A percentile compares a stretch with the other conserved stretches of the same genome.
Conservation (phyloP, 2,797 vertebrate genomes). For the Artibeus jamaicensis region DNA sequence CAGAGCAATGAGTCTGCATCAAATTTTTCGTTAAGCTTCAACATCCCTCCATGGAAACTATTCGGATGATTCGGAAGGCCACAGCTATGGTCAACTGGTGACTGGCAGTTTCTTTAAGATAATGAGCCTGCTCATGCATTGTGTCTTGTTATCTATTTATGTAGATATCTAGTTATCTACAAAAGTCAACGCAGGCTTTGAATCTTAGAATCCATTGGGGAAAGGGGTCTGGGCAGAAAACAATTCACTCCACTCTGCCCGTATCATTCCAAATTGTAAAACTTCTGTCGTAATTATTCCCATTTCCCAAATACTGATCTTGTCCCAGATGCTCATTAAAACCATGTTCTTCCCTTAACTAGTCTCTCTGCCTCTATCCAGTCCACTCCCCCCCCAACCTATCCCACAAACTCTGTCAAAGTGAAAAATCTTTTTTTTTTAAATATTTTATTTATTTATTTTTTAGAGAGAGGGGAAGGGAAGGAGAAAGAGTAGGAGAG, state of each 20-base stretch:
- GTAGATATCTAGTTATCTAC: neutral
- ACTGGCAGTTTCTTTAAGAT: too few species aligned
- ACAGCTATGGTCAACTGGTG: neutral
- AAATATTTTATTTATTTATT: too few species aligned
- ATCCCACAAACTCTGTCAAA: neutral
- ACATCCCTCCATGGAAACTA: neutral
- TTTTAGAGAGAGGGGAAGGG: too few species aligned
- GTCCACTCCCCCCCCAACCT: neutral
- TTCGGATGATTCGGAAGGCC: neutral
- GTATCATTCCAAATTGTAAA: neutral
- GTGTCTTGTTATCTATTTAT: too few species aligned
- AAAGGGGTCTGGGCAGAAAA: neutral
- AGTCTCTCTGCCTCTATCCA: neutral
- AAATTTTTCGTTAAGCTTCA: neutral
- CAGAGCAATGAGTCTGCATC: neutral
- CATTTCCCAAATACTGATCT: neutral
- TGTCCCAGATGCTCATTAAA: neutral
- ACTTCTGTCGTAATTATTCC: neutral
- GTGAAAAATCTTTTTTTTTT: too few species aligned
- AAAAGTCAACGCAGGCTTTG: neutral
- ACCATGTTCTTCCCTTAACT: neutral
- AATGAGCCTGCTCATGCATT: too few species aligned
- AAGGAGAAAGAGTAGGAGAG: too few species aligned
- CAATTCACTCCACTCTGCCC: neutral
- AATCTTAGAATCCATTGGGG: neutral